Base-by-base conservation (phyloP, 2,888 invertebrate species). In the Oscheius sp. region DNA sequence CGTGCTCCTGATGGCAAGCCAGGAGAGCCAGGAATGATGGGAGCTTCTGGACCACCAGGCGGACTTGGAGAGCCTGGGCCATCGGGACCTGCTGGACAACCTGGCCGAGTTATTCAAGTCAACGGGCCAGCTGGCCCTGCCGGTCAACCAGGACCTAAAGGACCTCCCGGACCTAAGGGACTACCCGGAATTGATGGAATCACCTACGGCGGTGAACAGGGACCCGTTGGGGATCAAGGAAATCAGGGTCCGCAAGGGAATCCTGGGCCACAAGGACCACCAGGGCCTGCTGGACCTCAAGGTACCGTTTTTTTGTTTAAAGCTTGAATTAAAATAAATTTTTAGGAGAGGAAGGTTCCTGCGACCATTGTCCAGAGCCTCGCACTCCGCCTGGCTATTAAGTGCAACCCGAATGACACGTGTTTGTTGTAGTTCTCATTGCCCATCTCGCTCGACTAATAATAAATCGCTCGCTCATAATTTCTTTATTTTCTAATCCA, bases 291-390 rank as follows among this genome's bases (percentile, higher is more conserved):
- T 53, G 87, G 85, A 75, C 79, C 81, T 35, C 79, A 80, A 63
- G 79, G 77, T 76, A 46, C 21, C 71, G 6, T 2, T 41, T 23
- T 6, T 35, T 3, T 3, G 12, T 41, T 63, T 3, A 29, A 27
- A 66, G 21, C n/a, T n/a, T n/a, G 35, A 9, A 9, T 2, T 3
- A 35, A 35, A 63, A 9, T 29, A 3, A 7, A 21, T 18, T 70
- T 76, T 43, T 58, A 76, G 87, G 87, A 78, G 87, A 87, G 69
- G 86, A 87, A 76, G 87, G 87, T 56, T 78, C 80, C 27, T 87
- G 87, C 84, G 87, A 86, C 64, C 87, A 87, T 76, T 87, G 87
- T 77, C 87, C 87, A 63, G 84, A 84, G 76, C 86, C 86, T 46
- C 79, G 86, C 55, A 86, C 86, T 49, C 86, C 86, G 72, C 86